Evolutionary conservation across 2,113 vertebrate species (phyloP).

Genomic region (Leptocoma aspasia): DNA sequence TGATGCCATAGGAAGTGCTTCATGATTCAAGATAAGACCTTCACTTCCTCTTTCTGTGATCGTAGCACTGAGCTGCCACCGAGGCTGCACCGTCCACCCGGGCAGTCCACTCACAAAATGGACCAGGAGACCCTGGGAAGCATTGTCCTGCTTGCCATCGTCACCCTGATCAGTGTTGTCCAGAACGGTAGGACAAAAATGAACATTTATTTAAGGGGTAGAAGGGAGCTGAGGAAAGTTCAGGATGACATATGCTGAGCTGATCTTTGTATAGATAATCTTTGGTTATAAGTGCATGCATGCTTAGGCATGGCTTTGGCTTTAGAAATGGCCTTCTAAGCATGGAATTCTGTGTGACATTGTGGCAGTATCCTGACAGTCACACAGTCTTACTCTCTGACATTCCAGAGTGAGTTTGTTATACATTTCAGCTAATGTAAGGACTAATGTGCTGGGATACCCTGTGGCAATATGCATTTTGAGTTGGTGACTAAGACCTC

Average conservation of each 20-base stretch:
- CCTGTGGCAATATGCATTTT: background rate
- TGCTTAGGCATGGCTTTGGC: background rate
- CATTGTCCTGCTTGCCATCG: conserved; percentile 81
- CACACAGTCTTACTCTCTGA: background rate
- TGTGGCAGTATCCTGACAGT: background rate
- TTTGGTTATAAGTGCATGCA: background rate
- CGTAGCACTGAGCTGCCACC: background rate
- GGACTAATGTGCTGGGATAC: background rate
- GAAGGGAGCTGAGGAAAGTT: background rate
- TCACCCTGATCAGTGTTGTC: conserved; percentile 87
- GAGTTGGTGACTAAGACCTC: background rate
- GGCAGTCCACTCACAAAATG: conserved; percentile 60
- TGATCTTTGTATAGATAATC: background rate
- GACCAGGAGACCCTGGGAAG: conserved; percentile 78
- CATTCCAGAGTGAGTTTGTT: background rate
- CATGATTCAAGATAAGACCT: conserved; percentile 46
- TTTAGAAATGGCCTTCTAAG: background rate
- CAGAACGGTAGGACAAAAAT: conserved; percentile 86
- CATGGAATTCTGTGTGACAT: background rate
- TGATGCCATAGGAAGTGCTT: conserved; percentile 48
- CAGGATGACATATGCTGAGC: background rate
- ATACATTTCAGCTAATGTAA: background rate
- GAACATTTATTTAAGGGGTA: background rate
- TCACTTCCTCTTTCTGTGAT: conserved; percentile 68
- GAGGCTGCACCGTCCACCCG: background rate